These are phyloP conservation scores for Xanthia icteritia DNA, from an alignment of 2,888 invertebrate genomes.

Conservation along the genomic window DNA sequence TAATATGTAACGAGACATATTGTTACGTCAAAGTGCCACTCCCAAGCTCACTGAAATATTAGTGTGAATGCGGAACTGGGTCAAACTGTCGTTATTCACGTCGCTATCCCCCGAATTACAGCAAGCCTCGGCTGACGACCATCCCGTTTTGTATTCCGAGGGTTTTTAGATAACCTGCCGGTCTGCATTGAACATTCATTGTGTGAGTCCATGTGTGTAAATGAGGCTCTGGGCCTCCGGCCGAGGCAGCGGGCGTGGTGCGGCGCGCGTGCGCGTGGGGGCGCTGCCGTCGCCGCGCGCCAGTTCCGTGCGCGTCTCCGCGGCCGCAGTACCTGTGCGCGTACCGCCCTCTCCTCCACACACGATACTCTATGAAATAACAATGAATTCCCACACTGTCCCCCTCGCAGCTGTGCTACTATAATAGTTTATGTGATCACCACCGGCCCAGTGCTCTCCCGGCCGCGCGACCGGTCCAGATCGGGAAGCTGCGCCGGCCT, in stretches of 20 bases:
- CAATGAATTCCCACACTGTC: conserved; percentile 77
- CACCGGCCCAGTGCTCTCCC: conserved; percentile 68
- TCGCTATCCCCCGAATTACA: conserved; percentile 64
- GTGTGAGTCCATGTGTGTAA: conserved; percentile 78
- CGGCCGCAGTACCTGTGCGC: conserved; percentile 74
- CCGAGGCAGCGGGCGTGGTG: conserved; percentile 63
- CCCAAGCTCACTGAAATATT: conserved; percentile 82
- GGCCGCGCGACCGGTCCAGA: conserved; percentile 84
- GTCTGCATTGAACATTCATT: conserved; percentile 71
- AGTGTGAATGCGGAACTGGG: conserved; percentile 80
- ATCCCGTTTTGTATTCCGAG: conserved; percentile 69
- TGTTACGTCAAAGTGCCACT: conserved; percentile 81
- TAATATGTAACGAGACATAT: conserved; percentile 71
- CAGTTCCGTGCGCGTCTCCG: conserved; percentile 85
- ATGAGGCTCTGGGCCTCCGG: conserved; percentile 72
- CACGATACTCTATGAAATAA: conserved; percentile 81
- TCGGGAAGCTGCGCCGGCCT: conserved; percentile 88
- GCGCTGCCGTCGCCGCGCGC: conserved; percentile 80
- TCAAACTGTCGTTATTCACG: conserved; percentile 77
- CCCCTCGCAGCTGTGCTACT: conserved; percentile 76
- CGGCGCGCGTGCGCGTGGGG: conserved; percentile 79
- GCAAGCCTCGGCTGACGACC: conserved; percentile 66
- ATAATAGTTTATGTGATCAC: conserved; percentile 86
- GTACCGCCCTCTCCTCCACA: conserved; percentile 64
- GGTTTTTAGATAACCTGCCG: conserved; percentile 71